A percentile compares a stretch with the other conserved stretches of the same genome.
These are phyloP conservation scores for Lophotriccus pileatus DNA, from an alignment of 2,797 vertebrate genomes.

Conservation along the genomic window DNA sequence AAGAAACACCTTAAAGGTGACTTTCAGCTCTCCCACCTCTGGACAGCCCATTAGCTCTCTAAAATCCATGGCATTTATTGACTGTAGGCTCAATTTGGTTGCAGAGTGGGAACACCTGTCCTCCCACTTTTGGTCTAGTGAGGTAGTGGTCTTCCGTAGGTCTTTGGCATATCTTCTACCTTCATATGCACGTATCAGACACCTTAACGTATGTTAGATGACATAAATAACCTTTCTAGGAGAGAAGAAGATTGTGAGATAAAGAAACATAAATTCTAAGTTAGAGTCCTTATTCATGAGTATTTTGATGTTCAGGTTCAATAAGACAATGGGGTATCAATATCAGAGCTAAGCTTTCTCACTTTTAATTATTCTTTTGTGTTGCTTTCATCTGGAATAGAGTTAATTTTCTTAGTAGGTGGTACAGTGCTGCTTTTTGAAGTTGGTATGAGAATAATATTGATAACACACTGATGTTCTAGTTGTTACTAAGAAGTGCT, in stretches of 20 bases:
- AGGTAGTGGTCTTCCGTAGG: not conserved
- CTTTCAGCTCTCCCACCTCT: not conserved
- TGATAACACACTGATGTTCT: not conserved
- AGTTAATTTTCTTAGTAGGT: not conserved
- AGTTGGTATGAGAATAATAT: not conserved
- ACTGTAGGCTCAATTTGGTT: not conserved
- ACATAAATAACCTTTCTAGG: not conserved
- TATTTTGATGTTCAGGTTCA: not conserved
- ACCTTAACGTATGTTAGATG: not conserved
- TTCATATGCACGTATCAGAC: not conserved
- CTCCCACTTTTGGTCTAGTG: not conserved
- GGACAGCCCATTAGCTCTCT: not conserved
- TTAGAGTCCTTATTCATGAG: not conserved
- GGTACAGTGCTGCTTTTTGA: not conserved
- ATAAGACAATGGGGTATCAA: not conserved
- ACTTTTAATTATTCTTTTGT: not conserved
- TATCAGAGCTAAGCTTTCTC: not conserved
- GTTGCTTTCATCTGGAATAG: not conserved
- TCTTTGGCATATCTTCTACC: not conserved
- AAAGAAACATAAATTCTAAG: not conserved
- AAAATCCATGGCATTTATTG: not conserved
- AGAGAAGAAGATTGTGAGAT: not conserved
- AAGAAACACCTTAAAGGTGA: not conserved
- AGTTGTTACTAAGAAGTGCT: not conserved
- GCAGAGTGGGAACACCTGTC: not conserved